phyloP scores from a whole-genome alignment of 1,140 invertebrate genomes.

The Sitobion miscanthi region DNA sequence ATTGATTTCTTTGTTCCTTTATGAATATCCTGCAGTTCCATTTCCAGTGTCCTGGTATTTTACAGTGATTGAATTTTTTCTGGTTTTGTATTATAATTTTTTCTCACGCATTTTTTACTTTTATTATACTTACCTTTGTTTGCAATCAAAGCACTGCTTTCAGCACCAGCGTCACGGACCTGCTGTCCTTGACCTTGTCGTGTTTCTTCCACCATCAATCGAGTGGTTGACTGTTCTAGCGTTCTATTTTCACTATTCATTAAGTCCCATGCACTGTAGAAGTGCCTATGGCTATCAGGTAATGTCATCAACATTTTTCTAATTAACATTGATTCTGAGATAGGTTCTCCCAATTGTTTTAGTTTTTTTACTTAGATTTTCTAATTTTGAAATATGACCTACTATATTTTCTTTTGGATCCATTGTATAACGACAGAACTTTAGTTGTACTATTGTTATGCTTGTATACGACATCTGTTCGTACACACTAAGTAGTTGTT shows the following conservation, averaged over 20 bases:
- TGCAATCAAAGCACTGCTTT: background rate
- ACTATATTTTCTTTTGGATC: background rate
- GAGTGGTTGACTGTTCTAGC: background rate
- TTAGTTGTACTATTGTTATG: background rate
- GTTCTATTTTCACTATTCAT: too few species aligned
- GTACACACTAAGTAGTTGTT: too few species aligned
- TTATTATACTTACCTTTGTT: background rate
- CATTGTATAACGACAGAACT: background rate
- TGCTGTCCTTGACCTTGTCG: background rate
- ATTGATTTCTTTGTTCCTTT: background rate
- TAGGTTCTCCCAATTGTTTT: too few species aligned
- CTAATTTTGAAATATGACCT: too few species aligned
- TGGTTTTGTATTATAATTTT: too few species aligned
- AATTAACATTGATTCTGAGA: background rate
- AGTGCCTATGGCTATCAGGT: background rate
- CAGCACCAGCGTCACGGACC: background rate
- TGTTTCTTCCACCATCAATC: slow-evolving; percentile 8
- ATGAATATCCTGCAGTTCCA: background rate
- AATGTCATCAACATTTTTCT: background rate
- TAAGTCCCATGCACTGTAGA: too few species aligned
- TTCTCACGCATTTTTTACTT: background rate
- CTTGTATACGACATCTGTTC: background rate
- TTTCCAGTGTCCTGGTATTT: background rate
- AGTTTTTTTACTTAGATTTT: too few species aligned
- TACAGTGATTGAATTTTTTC: too few species aligned